phyloP scores from a whole-genome alignment of 2,888 invertebrate genomes.

The Frankliniella fusca region DNA sequence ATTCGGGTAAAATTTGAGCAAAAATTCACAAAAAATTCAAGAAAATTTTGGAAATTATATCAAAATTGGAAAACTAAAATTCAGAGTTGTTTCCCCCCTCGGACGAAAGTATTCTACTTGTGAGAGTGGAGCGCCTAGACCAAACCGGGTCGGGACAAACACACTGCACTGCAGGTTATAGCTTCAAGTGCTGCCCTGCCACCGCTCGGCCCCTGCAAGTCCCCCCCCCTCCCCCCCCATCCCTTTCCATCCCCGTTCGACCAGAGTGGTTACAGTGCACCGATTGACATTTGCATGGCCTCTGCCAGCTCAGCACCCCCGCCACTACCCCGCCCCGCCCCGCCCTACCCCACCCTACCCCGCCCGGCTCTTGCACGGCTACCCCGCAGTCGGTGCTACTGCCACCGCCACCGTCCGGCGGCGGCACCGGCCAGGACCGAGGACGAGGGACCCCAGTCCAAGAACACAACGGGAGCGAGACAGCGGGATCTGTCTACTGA shows the following conservation, averaged over 20 bases:
- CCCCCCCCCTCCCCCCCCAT: neutral
- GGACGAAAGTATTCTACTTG: no score
- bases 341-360: neutral
- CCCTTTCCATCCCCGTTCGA: neutral
- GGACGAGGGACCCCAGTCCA: neutral
- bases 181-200: conserved; percentile 4
- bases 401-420: neutral
- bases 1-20: no score
- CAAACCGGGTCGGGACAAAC: no score
- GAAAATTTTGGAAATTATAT: no score
- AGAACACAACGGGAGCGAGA: no score
- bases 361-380: neutral
- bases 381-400: neutral
- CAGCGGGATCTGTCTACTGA: no score
- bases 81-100: no score
- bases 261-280: neutral
- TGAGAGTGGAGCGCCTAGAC: no score
- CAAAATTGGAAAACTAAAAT: no score
- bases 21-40: no score
- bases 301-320: conserved; percentile 7
- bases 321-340: neutral
- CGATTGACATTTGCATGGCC: conserved; percentile 26
- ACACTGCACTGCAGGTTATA: conserved; percentile 4
- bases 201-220: neutral
- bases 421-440: neutral